Base-by-base conservation (phyloP, 2,797 vertebrate species). In the Melanotaenia trifasciata region DNA sequence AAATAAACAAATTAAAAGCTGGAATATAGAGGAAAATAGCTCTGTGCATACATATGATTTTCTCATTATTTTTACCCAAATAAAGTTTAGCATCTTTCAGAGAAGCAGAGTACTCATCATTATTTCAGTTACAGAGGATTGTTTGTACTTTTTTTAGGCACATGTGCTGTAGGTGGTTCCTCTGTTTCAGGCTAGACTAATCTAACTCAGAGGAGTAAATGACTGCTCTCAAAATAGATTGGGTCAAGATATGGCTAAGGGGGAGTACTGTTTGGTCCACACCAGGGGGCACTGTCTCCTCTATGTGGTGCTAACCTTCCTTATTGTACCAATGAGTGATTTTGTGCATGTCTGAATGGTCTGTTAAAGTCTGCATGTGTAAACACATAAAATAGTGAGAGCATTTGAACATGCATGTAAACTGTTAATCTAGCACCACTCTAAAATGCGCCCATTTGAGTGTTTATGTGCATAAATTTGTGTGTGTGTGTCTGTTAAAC, bases 251-350 rank as follows among this genome's bases (percentile, higher is more conserved):
- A 74, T 76, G 78, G 63, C 57, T 80, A 73, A 66, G 54, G 79
- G 66, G 80, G 84, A 92, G 89, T 94, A 80, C 91, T 82, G 70
- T 51, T 65, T 35, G 73, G 70, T 67, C 74, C 86, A 90, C 94
- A 92, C 90, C 91, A 94, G 94, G 93, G 94, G 94, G 94, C 93
- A 93, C 92, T 94, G 90, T 94, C 92, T 93, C 91, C 92, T 93
- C 90, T 93, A 83, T 60, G 81, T 24, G 58, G 67, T 0, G 68
- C 72, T 58, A 67, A 77, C 62, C 69, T 70, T 70, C 58, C 70
- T 61, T 76, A 56, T 67, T 79, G 67, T 76, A 83, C 65, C 13
- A 54, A 26, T 54, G 61, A 43, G 54, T 58, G 56, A 61, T 33
- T 74, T 43, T 51, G 28, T 56, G 58, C 40, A 35, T 78, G 53